Conservation (phyloP, 2,888 invertebrate species). For the Conchocele bisecta region DNA sequence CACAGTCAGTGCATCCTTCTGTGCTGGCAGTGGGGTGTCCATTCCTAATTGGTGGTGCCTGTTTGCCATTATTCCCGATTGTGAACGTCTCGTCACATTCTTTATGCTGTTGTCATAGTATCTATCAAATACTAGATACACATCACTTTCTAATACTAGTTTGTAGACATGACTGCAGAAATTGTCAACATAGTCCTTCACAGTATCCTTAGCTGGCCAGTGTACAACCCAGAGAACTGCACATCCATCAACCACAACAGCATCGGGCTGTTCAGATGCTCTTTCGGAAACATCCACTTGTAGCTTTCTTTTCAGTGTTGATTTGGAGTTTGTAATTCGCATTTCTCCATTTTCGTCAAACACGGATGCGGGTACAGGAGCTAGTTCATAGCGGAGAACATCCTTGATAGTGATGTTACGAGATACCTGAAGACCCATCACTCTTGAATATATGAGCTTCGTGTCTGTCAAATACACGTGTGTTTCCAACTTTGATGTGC, state of each 20-base stretch:
- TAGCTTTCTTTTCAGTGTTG: conserved; percentile 35
- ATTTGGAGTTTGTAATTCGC: conserved; percentile 38
- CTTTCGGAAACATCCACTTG: conserved; percentile 4
- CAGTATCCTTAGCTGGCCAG: conserved; percentile 43
- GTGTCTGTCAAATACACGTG: conserved; percentile 17
- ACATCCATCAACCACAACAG: conserved; percentile 43
- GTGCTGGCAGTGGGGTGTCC: conserved; percentile 40
- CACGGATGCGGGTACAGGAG: conserved; percentile 50
- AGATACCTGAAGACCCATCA: conserved; percentile 18
- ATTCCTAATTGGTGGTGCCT: conserved; percentile 15
- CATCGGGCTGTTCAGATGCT: conserved; percentile 1
- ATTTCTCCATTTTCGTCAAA: conserved; percentile 45
- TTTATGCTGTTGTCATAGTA: conserved; percentile 45
- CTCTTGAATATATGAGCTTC: conserved; percentile 29
- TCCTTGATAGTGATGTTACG: conserved; percentile 18
- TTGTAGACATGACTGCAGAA: conserved; percentile 5
- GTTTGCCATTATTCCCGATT: conserved; percentile 10
- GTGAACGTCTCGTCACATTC: conserved; percentile 24
- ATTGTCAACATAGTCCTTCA: conserved; percentile 32
- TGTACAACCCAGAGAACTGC: conserved; percentile 44
- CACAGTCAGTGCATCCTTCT: conserved; percentile 41
- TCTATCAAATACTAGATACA: conserved; percentile 39
- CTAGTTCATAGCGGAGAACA: conserved; percentile 40
- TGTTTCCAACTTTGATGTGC: too few species aligned
- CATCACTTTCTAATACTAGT: background rate